Evolutionary conservation across 2,797 vertebrate species (phyloP), one percentile per base, ranked within the genome.

Genomic region (Oophaga sylvatica): DNA sequence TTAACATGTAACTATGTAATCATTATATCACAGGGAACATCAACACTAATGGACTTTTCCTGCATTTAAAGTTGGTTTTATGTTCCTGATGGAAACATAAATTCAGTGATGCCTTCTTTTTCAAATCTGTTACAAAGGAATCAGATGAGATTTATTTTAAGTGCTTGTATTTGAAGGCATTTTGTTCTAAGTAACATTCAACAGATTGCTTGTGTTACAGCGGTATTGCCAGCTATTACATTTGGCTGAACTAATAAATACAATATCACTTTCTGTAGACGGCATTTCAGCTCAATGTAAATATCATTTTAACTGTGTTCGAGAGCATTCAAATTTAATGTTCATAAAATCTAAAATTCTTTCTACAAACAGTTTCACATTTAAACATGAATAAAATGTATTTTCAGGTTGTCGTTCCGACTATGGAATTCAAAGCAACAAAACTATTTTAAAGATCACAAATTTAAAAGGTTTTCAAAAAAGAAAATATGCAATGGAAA

Each of bases 1-100:
- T 84, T 88, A 88, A 84, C 87, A 88, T 88, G 82, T 75, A 84
- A 88, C 87, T 83, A 63, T 88, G 62, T 88, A 73, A 84, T 88
- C 75, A 88, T 84, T 88, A 71, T 84, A 78, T 84, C 65, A 78
- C 76, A 31, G 76, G 81, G 76, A 88, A 84, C 81, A 88, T 88
- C 65, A 80, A 80, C 63, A 63, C 75, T 88, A 88, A 88, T 88
- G 82, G 76, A 70, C 63, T 88, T 84, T 88, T 80, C 63, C 57
- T 80, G 81, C 81, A 88, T 84, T 87, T 88, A 67, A 70, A 80
- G 56, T 84, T 84, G 67, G 82, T 73, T 80, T 80, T 68, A 88
- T 70, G 68, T 59, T 73, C 87, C 82, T 84, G 87, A 88, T 87
- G 81, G 87, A 79, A 73, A 83, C 77, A 87, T 84, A 84, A 84